Evolutionary conservation across 2,888 invertebrate genomes (phyloP).

Genomic region (Allolobophora icterica): DNA sequence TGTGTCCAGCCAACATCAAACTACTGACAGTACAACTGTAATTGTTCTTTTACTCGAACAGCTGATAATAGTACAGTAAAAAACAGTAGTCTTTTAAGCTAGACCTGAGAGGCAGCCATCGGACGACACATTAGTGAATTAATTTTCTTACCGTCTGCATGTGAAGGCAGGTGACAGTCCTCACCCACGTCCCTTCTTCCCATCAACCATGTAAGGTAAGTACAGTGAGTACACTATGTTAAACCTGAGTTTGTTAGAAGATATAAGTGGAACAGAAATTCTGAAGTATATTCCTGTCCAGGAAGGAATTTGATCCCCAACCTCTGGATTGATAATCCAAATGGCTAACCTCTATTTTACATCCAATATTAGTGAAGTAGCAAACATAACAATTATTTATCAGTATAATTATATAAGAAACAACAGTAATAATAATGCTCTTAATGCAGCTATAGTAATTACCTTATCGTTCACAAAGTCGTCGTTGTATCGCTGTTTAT

Average conservation of each 20-base stretch:
- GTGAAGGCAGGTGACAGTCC: neutral
- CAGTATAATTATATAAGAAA: neutral
- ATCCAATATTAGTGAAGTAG: neutral
- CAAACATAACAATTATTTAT: neutral
- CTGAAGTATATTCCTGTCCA: neutral
- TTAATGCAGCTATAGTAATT: neutral
- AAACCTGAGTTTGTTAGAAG: neutral
- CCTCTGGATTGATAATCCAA: neutral
- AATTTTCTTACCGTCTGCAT: neutral
- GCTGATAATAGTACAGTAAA: neutral
- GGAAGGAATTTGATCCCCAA: neutral
- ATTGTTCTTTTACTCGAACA: constrained; percentile 6
- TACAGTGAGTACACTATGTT: too few species aligned
- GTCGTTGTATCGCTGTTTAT: constrained; percentile 49
- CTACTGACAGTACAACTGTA: neutral
- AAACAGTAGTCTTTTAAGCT: neutral
- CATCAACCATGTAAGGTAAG: neutral
- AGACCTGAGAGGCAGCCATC: neutral
- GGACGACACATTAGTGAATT: neutral
- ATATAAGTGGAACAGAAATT: neutral
- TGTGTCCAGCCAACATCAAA: neutral
- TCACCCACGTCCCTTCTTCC: neutral
- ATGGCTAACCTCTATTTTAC: neutral
- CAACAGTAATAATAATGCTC: neutral
- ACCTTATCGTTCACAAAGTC: constrained; percentile 42